Evolutionary conservation across 2,888 invertebrate genomes (phyloP), one percentile per base, ranked within the genome.

Genomic region (Lithosia quadra): DNA sequence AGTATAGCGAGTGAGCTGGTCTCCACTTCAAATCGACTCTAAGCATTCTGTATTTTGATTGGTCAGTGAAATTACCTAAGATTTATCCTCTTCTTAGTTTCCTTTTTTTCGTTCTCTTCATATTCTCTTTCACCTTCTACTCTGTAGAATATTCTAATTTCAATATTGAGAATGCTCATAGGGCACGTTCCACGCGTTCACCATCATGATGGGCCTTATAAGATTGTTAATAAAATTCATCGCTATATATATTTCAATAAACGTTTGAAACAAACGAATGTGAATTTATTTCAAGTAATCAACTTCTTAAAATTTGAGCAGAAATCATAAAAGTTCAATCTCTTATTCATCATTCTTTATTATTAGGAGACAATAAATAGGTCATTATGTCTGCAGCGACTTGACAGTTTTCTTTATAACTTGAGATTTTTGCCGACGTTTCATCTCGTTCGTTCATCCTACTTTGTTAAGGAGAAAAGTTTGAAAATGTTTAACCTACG

Each of bases 391-490:
- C 63, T 57, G 15, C 62, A 39, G 56, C 49, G 56, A 22, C 66
- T 72, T 65, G 62, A 62, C 67, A 71, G 68, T 61, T 79, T 74
- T 39, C 33, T 63, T 63, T 70, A 67, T 65, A 68, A 76, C 71
- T 71, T 69, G 33, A 43, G 65, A 71, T 68, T 71, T 79, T 81
- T 28, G 64, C 21, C 49, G 53, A 9, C 56, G 34, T 67, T 68
- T 63, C 62, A 21, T 55, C 64, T 69, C 72, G 63, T 70, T 78
- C 56, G 64, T 63, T 22, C 67, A 72, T 68, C 58, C 49, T 61
- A 72, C 72, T 79, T 74, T 76, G 59, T 77, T 79, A 73, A 77
- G 43, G 70, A 71, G 53, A 72, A 67, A 81, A 81, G 77, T 74
- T 79, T 79, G 49, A 22, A 55, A 81, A 77, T 34, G 70, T 76